These are phyloP conservation scores for Mycalesis mineus DNA, from an alignment of 2,888 invertebrate genomes.

Conservation along the genomic window DNA sequence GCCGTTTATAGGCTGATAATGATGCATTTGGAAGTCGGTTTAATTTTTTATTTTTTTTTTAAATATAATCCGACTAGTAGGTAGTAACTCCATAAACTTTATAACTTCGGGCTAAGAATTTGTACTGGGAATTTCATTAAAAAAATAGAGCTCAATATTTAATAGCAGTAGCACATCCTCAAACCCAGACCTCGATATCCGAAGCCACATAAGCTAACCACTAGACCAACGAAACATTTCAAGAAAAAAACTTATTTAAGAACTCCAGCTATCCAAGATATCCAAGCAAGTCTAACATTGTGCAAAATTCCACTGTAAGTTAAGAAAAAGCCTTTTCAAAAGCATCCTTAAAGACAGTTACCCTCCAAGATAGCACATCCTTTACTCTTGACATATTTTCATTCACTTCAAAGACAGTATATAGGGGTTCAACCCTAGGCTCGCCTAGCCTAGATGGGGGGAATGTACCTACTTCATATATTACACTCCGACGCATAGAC, in stretches of 20 bases:
- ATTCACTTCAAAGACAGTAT: constrained; percentile 50
- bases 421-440: constrained; percentile 41
- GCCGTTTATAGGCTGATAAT: too few relatives aligned
- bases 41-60: too few relatives aligned
- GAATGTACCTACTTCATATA: neutral
- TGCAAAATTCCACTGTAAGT: constrained; percentile 3
- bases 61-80: too few relatives aligned
- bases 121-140: too few relatives aligned
- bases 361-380: constrained; percentile 33
- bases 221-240: neutral
- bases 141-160: too few relatives aligned
- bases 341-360: constrained; percentile 10
- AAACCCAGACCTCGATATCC: too few relatives aligned
- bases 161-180: too few relatives aligned
- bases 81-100: too few relatives aligned
- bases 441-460: constrained; percentile 31
- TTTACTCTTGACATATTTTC: constrained; percentile 55
- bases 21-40: too few relatives aligned
- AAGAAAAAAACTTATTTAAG: neutral
- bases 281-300: neutral
- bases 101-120: too few relatives aligned
- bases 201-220: too few relatives aligned
- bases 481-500: too few relatives aligned
- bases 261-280: neutral
- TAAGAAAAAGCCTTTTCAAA: constrained; percentile 6